A percentile compares a stretch with the other conserved stretches of the same genome.
phyloP scores from a whole-genome alignment of 37 sponge, comb jelly and placozoan species.

The Mnemiopsis leidyi region DNA sequence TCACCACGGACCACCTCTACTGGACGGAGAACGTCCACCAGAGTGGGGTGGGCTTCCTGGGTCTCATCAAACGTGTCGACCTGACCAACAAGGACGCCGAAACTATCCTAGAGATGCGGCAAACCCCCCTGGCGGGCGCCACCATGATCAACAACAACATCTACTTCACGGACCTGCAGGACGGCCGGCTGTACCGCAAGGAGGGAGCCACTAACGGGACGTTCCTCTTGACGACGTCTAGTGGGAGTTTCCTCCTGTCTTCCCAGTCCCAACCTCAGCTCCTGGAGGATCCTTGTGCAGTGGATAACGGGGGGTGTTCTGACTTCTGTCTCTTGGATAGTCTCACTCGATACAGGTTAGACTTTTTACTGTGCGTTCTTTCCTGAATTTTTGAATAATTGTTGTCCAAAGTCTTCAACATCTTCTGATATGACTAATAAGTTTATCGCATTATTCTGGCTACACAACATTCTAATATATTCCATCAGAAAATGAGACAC shows the following conservation, averaged over 20 bases:
- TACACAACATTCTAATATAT: too few species aligned
- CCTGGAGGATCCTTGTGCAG: slow-evolving; percentile 13
- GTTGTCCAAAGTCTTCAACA: too few species aligned
- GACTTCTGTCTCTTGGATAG: slow-evolving; percentile 29
- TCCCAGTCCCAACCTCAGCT: slow-evolving; percentile 30
- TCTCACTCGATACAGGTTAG: background rate
- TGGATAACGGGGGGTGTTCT: slow-evolving; percentile 12
- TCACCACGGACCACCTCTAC: slow-evolving; percentile 26
- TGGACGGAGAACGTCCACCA: slow-evolving; percentile 11
- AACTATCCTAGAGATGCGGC: background rate
- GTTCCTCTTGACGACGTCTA: background rate
- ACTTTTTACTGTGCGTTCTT: too few species aligned
- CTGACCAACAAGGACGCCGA: background rate
- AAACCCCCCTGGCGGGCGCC: background rate
- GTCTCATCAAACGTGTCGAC: slow-evolving; percentile 1
- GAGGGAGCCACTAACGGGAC: background rate
- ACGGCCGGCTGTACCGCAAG: background rate
- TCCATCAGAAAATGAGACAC: too few species aligned
- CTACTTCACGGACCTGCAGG: background rate
- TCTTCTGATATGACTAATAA: too few species aligned
- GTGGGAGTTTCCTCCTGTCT: background rate
- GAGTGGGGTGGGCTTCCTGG: background rate
- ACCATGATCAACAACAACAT: slow-evolving; percentile 16
- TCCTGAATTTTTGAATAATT: too few species aligned
- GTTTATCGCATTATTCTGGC: too few species aligned